Percentiles rank a stretch among this genome's conserved stretches.
These are phyloP conservation scores for Todus mexicanus DNA, from an alignment of 2,797 vertebrate species.

Conservation along the genomic window DNA sequence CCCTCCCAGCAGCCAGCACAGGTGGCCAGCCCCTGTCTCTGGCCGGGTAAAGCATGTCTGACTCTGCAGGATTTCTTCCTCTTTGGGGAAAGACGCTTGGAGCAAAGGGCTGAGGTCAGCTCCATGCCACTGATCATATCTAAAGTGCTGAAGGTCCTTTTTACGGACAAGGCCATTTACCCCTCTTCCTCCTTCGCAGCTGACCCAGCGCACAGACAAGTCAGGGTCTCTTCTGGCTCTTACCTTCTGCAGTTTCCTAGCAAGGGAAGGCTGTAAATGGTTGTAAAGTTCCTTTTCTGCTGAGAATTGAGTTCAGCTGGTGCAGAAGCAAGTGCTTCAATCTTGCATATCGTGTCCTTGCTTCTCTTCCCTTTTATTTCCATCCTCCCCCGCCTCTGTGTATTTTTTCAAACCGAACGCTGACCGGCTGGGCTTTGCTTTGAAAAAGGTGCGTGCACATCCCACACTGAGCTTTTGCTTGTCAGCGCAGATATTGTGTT, in stretches of 20 bases:
- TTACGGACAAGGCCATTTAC: background rate
- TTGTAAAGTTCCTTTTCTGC: background rate
- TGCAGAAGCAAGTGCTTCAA: background rate
- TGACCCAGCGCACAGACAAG: background rate
- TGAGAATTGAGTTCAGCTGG: background rate
- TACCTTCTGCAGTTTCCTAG: background rate
- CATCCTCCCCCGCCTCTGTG: background rate
- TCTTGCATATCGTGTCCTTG: background rate
- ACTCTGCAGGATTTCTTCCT: background rate
- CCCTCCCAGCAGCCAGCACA: background rate
- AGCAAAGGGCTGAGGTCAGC: background rate
- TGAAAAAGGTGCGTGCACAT: background rate
- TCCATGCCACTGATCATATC: background rate
- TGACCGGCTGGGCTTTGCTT: background rate
- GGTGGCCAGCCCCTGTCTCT: background rate
- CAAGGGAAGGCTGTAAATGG: background rate
- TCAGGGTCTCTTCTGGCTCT: fast-evolving
- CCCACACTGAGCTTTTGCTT: background rate
- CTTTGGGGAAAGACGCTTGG: fast-evolving
- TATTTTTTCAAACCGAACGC: background rate
- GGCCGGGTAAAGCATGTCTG: background rate
- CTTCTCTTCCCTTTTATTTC: background rate
- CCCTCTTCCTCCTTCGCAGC: background rate
- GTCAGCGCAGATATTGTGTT: background rate
- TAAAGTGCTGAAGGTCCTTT: background rate